phyloP scores from a whole-genome alignment of 2,888 invertebrate genomes.

The Dolichomitus sp. region DNA sequence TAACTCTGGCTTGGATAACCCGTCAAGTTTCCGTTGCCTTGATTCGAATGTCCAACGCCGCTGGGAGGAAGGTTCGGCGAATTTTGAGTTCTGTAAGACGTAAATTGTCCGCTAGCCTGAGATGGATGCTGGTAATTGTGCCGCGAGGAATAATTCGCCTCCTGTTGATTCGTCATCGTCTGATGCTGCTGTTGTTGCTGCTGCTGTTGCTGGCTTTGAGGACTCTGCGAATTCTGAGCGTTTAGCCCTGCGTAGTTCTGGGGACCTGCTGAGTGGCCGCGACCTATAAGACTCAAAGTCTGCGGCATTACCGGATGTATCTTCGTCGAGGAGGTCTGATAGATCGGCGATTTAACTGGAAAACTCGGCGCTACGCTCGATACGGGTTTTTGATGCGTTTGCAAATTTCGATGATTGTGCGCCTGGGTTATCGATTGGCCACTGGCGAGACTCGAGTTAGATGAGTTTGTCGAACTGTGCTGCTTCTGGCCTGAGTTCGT shows the following conservation, averaged over 20 bases:
- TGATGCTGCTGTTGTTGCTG: constrained; percentile 55
- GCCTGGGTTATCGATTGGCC: constrained; percentile 73
- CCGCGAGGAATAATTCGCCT: constrained; percentile 75
- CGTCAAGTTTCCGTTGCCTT: constrained; percentile 66
- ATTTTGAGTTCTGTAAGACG: constrained; percentile 72
- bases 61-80: constrained; percentile 73
- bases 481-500: constrained; percentile 80
- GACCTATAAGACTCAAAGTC: constrained; percentile 87
- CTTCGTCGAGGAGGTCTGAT: constrained; percentile 93
- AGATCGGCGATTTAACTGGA: constrained; percentile 90
- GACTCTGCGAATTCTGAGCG: constrained; percentile 57
- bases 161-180: constrained; percentile 70
- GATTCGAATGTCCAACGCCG: constrained; percentile 37
- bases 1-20: constrained; percentile 73
- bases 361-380: constrained; percentile 95
- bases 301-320: constrained; percentile 94
- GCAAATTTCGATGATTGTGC: constrained; percentile 80
- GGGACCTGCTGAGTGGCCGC: constrained; percentile 75
- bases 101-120: constrained; percentile 64
- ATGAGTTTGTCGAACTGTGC: constrained; percentile 86
- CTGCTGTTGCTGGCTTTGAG: constrained; percentile 71
- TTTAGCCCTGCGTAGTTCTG: constrained; percentile 71
- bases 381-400: constrained; percentile 92
- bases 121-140: constrained; percentile 64
- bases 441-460: constrained; percentile 84